phyloP scores from a whole-genome alignment of 2,888 invertebrate genomes.

The Coremacera marginata region DNA sequence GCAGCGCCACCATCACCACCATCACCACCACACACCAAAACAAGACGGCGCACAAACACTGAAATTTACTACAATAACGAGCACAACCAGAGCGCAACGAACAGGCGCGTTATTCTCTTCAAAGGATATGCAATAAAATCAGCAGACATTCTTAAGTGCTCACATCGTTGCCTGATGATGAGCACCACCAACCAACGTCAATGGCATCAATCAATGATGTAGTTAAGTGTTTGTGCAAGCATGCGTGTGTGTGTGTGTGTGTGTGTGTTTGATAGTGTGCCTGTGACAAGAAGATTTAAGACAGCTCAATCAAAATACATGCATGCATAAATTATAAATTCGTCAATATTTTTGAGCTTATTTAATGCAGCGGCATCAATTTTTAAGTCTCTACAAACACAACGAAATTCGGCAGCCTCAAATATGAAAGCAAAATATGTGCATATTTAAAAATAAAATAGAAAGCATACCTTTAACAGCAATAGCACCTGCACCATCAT shows the following conservation, averaged over 20 bases:
- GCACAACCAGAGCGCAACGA: conserved; percentile 9
- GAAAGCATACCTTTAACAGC: background rate
- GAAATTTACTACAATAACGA: background rate
- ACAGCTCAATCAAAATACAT: conserved; percentile 1
- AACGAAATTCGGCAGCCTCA: background rate
- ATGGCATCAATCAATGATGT: conserved; percentile 20
- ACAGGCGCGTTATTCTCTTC: background rate
- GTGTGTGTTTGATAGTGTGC: background rate
- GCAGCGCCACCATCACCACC: background rate
- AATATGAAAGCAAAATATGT: background rate
- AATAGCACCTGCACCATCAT: background rate
- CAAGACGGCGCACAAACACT: background rate
- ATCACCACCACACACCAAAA: background rate
- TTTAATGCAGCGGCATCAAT: too few species aligned
- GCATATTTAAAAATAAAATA: background rate
- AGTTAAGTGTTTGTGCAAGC: background rate
- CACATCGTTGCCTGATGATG: too few species aligned
- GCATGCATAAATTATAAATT: background rate
- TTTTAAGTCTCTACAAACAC: background rate
- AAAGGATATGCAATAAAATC: background rate
- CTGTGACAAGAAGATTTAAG: background rate
- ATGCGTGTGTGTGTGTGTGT: background rate
- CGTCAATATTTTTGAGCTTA: too few species aligned
- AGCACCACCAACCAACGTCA: background rate
- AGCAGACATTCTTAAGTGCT: background rate